These are phyloP conservation scores for Onychomys torridus DNA, from an alignment of 2,797 vertebrate genomes.

Conservation along the genomic window DNA sequence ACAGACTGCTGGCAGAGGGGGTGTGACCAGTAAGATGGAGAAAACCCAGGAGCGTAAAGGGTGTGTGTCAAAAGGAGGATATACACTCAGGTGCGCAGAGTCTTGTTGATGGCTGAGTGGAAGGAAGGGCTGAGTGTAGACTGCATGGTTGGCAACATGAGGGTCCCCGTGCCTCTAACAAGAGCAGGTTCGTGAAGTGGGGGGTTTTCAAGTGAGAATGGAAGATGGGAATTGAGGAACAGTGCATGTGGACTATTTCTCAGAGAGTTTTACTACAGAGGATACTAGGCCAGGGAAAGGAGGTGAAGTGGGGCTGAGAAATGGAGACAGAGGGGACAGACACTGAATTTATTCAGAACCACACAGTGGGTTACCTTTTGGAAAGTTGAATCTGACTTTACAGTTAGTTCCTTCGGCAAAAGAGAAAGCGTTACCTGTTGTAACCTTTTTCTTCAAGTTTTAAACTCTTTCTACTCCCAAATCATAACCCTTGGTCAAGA, in stretches of 20 bases:
- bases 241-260: neutral
- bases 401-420: conserved; percentile 14
- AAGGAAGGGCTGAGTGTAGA: neutral
- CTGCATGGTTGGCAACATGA: neutral
- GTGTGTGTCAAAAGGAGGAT: neutral
- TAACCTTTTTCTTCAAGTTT: neutral
- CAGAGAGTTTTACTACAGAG: neutral
- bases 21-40: neutral
- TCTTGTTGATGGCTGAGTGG: neutral
- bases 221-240: neutral
- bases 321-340: neutral
- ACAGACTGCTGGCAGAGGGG: neutral
- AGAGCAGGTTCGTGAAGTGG: neutral
- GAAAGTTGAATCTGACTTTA: neutral
- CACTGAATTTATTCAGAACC: conserved; percentile 8
- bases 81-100: neutral
- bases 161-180: neutral
- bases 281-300: neutral
- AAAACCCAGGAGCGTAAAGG: neutral
- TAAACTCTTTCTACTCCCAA: neutral
- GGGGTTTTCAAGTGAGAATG: neutral
- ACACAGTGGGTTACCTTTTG: neutral
- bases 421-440: neutral
- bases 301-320: neutral
- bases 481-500: neutral